Conservation (phyloP, 2,797 vertebrate genomes). For the Dicrostonyx torquatus region DNA sequence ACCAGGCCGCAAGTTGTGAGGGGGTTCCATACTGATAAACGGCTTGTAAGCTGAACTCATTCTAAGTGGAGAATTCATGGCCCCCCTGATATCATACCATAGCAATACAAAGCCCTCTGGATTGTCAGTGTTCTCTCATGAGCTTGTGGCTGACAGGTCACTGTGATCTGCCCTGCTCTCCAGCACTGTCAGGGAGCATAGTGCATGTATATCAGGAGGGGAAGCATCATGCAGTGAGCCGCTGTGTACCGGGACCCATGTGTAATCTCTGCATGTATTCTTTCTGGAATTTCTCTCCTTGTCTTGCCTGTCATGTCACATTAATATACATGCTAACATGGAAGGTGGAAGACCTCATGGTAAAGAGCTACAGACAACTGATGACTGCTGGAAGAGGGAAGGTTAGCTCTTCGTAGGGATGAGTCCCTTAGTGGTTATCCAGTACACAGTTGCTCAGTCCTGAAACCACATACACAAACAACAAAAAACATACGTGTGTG, state of each 20-base stretch:
- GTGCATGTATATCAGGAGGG: background rate
- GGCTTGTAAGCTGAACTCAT: background rate
- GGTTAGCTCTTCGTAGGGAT: background rate
- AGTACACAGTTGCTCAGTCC: background rate
- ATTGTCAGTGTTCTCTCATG: background rate
- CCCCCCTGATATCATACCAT: no score
- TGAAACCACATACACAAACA: background rate
- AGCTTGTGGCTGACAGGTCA: background rate
- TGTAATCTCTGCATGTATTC: background rate
- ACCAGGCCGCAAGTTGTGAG: background rate
- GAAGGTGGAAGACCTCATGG: background rate
- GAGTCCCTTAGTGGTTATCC: background rate
- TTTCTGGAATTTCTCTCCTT: background rate
- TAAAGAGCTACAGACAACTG: background rate
- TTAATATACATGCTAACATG: background rate
- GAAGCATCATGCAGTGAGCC: no score
- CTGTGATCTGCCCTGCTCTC: no score
- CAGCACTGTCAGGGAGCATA: background rate
- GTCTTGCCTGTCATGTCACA: background rate
- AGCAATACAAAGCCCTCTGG: background rate
- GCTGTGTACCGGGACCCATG: background rate
- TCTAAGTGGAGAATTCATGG: background rate
- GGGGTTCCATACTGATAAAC: background rate
- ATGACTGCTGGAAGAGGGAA: background rate
- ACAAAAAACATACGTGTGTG: background rate